Conservation (phyloP, 2,113 vertebrate species). For the Pterocles gutturalis region DNA sequence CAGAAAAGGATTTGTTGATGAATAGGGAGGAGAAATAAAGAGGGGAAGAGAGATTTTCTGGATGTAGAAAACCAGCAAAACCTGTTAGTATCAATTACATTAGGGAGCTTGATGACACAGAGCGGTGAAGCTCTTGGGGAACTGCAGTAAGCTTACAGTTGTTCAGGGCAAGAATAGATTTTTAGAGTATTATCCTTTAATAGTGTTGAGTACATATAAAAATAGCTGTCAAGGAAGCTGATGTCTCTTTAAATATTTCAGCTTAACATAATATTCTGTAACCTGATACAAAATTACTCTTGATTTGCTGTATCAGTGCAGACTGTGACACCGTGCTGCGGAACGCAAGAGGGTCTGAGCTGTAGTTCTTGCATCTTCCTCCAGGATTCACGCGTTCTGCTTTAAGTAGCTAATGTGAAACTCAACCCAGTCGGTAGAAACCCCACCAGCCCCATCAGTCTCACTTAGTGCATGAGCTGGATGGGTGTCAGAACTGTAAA, state of each 20-base stretch:
- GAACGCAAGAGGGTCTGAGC: not conserved
- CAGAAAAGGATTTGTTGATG: not conserved
- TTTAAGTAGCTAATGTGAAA: not conserved
- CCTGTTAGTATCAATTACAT: not conserved
- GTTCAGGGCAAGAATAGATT: not conserved
- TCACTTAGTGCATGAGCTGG: not conserved
- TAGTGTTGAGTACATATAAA: not conserved
- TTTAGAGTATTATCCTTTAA: not conserved
- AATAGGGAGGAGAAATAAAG: not conserved
- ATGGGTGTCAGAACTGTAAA: not conserved
- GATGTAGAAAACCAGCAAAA: not conserved
- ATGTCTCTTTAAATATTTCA: not conserved
- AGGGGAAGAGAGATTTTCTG: not conserved
- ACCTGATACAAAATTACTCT: not conserved
- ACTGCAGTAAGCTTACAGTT: not conserved
- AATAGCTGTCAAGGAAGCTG: not conserved
- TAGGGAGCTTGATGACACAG: not conserved
- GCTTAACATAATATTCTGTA: not conserved
- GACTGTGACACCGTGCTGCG: not conserved
- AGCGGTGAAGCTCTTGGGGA: not conserved
- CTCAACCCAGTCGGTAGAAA: not conserved
- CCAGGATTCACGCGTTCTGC: not conserved
- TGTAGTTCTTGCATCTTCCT: not conserved
- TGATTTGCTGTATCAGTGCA: fast-evolving
- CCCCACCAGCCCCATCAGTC: not conserved